Percentiles rank a stretch among this genome's conserved stretches.
Evolutionary conservation across 2,888 invertebrate genomes (phyloP).

Genomic region (Lamellibrachia satsuma): DNA sequence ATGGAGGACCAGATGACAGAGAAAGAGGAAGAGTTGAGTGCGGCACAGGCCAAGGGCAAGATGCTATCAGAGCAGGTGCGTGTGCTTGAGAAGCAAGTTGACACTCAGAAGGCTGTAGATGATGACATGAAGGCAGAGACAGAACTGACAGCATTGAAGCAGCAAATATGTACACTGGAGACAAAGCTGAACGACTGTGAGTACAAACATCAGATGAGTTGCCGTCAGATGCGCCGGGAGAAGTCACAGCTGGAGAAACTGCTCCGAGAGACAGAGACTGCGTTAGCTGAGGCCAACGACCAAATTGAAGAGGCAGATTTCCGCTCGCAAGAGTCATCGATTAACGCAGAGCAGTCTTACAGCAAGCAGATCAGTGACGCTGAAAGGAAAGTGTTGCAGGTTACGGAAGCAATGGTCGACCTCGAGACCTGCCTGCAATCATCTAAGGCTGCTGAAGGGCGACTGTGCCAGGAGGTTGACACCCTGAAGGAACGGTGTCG

Average conservation of each 20-base stretch:
- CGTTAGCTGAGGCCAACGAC: neutral
- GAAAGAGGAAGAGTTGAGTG: slow-evolving; percentile 18
- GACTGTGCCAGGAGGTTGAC: neutral
- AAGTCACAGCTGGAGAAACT: slow-evolving; percentile 29
- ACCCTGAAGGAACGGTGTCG: slow-evolving; percentile 17
- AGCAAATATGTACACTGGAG: slow-evolving; percentile 31
- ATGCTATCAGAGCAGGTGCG: neutral
- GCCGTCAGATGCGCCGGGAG: slow-evolving; percentile 30
- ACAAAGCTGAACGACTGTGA: slow-evolving; percentile 31
- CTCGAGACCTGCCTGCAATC: slow-evolving; percentile 13
- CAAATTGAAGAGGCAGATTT: slow-evolving; percentile 19
- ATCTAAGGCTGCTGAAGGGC: neutral
- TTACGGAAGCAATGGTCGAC: slow-evolving; percentile 7
- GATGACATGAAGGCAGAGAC: slow-evolving; percentile 27
- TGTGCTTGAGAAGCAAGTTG: neutral
- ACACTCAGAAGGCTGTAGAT: neutral
- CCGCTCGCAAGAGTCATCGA: neutral
- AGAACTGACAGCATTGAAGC: slow-evolving; percentile 18
- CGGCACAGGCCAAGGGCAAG: neutral
- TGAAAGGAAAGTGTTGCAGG: neutral
- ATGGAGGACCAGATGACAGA: neutral
- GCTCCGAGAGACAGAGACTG: slow-evolving; percentile 28
- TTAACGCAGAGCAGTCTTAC: neutral
- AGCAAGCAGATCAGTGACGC: neutral
- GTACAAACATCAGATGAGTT: slow-evolving; percentile 30